These are phyloP conservation scores for Carpatolechia fugitivella DNA, from an alignment of 2,888 invertebrate genomes.

Conservation along the genomic window DNA sequence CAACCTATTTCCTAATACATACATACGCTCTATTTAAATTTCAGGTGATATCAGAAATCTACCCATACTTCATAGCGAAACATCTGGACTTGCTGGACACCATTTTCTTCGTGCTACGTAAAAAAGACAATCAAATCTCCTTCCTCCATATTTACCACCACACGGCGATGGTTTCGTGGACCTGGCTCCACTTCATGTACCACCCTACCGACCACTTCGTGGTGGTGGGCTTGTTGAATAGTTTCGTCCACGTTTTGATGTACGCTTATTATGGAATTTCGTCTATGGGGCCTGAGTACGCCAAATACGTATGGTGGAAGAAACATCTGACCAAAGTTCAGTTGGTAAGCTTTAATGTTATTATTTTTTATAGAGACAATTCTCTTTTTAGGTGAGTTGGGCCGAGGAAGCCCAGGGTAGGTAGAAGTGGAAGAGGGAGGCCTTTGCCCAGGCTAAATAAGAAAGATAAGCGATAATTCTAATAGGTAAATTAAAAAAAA, in stretches of 20 bases:
- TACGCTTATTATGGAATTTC: slow-evolving; percentile 89
- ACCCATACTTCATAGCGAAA: slow-evolving; percentile 89
- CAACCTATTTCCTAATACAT: no score
- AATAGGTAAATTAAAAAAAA: no score
- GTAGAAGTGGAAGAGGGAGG: no score
- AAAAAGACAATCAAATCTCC: slow-evolving; percentile 87
- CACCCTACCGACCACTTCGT: slow-evolving; percentile 88
- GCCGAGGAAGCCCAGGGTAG: no score
- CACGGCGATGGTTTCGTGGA: slow-evolving; percentile 86
- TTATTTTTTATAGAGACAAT: no score
- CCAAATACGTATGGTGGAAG: slow-evolving; percentile 92
- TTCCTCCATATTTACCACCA: slow-evolving; percentile 95
- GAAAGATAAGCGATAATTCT: no score
- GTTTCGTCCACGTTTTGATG: slow-evolving; percentile 90
- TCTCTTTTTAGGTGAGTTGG: no score
- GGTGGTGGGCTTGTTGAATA: slow-evolving; percentile 85
- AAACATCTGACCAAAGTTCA: slow-evolving; percentile 90
- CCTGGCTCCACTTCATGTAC: slow-evolving; percentile 87
- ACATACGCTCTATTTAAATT: slow-evolving; percentile 26
- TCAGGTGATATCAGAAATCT: slow-evolving; percentile 62
- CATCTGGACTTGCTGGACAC: slow-evolving; percentile 88
- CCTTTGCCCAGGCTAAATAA: no score
- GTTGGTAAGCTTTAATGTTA: slow-evolving; percentile 75
- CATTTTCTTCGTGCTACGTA: slow-evolving; percentile 92
- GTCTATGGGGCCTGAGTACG: slow-evolving; percentile 85